phyloP scores from a whole-genome alignment of 2,888 invertebrate species.

The Philereme vetulata region DNA sequence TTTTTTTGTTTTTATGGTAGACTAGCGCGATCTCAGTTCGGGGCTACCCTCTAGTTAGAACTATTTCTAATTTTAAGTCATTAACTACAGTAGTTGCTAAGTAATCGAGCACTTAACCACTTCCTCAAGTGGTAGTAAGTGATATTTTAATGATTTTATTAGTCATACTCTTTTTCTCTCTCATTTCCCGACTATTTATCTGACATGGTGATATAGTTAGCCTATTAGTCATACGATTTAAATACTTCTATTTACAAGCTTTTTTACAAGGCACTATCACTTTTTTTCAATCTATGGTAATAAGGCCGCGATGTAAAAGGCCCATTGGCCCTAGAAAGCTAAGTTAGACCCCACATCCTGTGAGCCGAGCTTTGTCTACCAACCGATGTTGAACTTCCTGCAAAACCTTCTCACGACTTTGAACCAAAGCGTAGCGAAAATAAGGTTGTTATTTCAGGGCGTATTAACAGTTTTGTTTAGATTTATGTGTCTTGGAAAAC shows the following conservation, averaged over 20 bases:
- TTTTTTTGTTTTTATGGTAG: no score
- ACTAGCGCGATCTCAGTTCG: no score
- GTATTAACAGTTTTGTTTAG: conserved; percentile 42
- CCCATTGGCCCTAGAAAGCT: conserved; percentile 20
- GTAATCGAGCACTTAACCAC: no score
- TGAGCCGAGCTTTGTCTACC: conserved; percentile 56
- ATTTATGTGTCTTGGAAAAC: conserved; percentile 71
- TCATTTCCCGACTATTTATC: no score
- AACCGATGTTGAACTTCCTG: conserved; percentile 35
- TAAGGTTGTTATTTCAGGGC: conserved; percentile 41
- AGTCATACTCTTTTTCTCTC: no score
- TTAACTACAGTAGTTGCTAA: no score
- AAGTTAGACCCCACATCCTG: conserved; percentile 47
- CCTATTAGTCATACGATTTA: not conserved
- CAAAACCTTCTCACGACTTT: conserved; percentile 30
- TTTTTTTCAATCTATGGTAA: conserved; percentile 36
- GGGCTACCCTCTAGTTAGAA: no score
- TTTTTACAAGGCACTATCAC: conserved; percentile 23
- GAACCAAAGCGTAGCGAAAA: conserved; percentile 34
- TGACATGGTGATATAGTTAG: no score
- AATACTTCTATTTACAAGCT: conserved; percentile 6
- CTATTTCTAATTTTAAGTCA: no score
- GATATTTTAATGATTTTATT: no score
- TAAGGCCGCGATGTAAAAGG: conserved; percentile 26
- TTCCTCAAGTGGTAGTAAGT: no score